phyloP scores from a whole-genome alignment of 2,797 vertebrate species.

The Rhabdomys pumilio region DNA sequence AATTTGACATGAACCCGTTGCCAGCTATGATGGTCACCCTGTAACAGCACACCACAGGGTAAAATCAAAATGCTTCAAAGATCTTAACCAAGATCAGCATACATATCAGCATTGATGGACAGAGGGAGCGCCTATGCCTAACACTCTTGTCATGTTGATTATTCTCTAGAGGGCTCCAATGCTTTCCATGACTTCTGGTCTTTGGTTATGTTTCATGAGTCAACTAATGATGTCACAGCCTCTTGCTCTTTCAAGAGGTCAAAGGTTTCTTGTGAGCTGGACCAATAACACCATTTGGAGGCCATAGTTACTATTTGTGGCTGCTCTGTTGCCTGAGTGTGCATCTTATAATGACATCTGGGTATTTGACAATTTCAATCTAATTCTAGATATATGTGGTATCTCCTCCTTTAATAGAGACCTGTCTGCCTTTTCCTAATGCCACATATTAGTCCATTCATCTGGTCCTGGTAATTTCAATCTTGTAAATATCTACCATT shows the following conservation, averaged over 20 bases:
- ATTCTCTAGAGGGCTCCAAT: background rate
- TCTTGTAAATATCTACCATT: background rate
- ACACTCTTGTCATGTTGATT: background rate
- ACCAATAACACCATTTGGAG: background rate
- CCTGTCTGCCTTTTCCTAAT: background rate
- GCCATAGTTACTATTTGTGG: background rate
- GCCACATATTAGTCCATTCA: background rate
- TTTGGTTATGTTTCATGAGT: background rate
- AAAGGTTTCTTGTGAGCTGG: background rate
- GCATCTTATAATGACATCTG: background rate
- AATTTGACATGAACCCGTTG: background rate
- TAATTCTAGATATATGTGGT: background rate
- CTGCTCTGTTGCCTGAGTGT: background rate
- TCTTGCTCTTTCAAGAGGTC: background rate
- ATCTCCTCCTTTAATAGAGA: background rate
- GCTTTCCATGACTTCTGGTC: background rate
- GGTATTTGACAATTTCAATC: background rate
- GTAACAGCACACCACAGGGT: background rate
- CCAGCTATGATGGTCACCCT: background rate
- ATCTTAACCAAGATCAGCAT: background rate
- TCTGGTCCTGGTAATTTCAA: background rate
- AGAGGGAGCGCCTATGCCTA: background rate
- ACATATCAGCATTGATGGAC: background rate
- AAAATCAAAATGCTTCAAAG: background rate
- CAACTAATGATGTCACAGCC: background rate